Conservation (phyloP, 2,113 vertebrate genomes). For the Falcunculus frontatus region DNA sequence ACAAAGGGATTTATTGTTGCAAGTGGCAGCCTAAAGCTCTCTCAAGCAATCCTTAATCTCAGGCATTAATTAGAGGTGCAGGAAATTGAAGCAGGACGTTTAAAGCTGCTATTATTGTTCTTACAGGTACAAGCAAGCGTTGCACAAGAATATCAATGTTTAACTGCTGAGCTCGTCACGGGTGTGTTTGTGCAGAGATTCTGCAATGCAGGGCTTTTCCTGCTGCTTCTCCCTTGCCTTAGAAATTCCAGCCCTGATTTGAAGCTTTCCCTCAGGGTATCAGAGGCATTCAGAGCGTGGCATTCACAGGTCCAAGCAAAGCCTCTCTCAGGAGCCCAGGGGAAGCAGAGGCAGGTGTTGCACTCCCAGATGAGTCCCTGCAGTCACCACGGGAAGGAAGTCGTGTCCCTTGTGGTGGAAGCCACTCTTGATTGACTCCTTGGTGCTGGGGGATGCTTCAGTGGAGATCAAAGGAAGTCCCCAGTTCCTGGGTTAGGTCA, state of each 20-base stretch:
- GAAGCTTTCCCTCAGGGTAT: neutral
- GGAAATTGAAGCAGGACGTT: neutral
- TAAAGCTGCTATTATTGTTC: neutral
- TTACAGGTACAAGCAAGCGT: neutral
- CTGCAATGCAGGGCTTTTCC: neutral
- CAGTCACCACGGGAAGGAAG: neutral
- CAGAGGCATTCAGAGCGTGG: neutral
- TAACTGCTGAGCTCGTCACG: neutral
- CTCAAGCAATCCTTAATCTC: neutral
- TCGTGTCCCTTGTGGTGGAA: constrained; percentile 5
- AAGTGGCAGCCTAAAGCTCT: neutral
- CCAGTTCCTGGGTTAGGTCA: neutral
- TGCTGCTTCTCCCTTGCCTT: neutral
- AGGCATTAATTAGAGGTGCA: neutral
- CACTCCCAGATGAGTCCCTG: neutral
- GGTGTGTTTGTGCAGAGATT: neutral
- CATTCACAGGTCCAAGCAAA: neutral
- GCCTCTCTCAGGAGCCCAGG: neutral
- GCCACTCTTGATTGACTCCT: neutral
- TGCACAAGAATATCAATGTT: neutral
- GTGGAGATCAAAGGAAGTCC: neutral
- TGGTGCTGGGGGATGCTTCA: neutral
- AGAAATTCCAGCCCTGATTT: neutral
- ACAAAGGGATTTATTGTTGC: neutral
- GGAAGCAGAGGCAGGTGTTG: neutral